These are phyloP conservation scores for Colistium nudipinnis DNA, from an alignment of 2,113 vertebrate genomes.

Conservation along the genomic window DNA sequence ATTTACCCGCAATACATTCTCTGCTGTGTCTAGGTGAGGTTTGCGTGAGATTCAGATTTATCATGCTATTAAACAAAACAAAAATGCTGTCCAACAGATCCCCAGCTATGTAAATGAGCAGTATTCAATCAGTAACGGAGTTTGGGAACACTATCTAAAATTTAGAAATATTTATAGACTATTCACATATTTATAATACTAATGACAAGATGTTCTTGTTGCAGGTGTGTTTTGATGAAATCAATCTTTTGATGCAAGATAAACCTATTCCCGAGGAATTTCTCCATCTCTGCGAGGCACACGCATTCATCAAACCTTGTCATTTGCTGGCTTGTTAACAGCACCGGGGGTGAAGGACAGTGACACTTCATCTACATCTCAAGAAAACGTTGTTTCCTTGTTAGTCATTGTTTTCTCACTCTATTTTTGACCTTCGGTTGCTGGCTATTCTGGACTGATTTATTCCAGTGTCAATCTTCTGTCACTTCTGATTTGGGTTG, in stretches of 20 bases:
- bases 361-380: slow-evolving; percentile 65
- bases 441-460: slow-evolving; percentile 75
- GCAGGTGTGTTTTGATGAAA: background rate
- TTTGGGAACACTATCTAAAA: background rate
- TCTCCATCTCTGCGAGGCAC: slow-evolving; percentile 25
- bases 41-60: background rate
- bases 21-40: too few species aligned
- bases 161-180: background rate
- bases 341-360: slow-evolving; percentile 55
- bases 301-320: slow-evolving; percentile 52
- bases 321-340: slow-evolving; percentile 58
- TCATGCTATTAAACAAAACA: background rate
- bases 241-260: background rate
- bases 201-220: too few species aligned
- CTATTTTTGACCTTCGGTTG: slow-evolving; percentile 73
- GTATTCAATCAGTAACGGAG: background rate
- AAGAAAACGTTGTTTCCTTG: slow-evolving; percentile 67
- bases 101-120: background rate
- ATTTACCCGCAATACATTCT: background rate
- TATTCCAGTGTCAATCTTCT: slow-evolving; percentile 80
- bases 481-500: slow-evolving; percentile 76
- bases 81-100: too few species aligned
- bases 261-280: background rate
- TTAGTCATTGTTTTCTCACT: slow-evolving; percentile 73
- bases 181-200: background rate